These are phyloP conservation scores for Aythya fuligula DNA, from an alignment of 2,797 vertebrate species.

Conservation along the genomic window DNA sequence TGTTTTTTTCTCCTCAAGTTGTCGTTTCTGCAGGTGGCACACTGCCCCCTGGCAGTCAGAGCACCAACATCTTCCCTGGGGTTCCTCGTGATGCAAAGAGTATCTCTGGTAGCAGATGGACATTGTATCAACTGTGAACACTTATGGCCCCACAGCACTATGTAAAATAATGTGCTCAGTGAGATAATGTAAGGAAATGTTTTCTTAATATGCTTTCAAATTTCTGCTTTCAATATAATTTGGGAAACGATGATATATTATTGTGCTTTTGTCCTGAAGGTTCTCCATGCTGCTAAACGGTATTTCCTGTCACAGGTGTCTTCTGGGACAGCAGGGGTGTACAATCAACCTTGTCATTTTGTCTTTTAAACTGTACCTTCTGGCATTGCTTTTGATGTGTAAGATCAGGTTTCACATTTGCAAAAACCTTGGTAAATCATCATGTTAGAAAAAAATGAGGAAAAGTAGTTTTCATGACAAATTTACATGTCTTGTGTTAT, in stretches of 20 bases:
- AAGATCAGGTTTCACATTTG: background rate
- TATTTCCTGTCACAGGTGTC: background rate
- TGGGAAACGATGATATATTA: background rate
- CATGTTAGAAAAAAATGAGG: background rate
- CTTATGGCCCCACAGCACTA: background rate
- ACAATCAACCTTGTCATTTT: background rate
- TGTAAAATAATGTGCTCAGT: background rate
- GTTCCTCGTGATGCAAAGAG: background rate
- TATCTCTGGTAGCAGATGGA: background rate
- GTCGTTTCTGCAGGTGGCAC: background rate
- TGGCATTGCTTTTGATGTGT: background rate
- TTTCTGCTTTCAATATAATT: background rate
- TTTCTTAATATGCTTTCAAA: background rate
- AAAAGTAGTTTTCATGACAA: background rate
- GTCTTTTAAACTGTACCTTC: background rate
- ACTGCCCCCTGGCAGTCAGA: background rate
- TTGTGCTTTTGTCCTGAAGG: background rate
- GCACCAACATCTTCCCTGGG: background rate
- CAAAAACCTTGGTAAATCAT: background rate
- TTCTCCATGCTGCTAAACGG: background rate
- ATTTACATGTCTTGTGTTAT: background rate
- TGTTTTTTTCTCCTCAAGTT: fast-evolving
- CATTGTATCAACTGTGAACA: too few species aligned
- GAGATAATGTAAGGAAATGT: fast-evolving
- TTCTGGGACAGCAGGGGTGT: background rate